Base-by-base conservation (phyloP, 2,888 invertebrate species). In the Hyposoter dolosus region DNA sequence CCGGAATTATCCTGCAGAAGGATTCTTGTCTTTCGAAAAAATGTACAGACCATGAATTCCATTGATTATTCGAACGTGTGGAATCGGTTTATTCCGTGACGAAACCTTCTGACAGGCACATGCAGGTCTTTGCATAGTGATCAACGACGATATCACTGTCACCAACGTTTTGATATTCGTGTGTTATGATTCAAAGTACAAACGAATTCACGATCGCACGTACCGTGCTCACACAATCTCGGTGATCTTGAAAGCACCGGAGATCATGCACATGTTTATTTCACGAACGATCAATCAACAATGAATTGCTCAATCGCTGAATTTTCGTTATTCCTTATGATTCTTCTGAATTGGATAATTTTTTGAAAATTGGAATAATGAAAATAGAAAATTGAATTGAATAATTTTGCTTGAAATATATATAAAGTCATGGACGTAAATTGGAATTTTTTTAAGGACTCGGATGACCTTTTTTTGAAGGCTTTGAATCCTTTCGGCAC, bases 111-210 rank as follows among this genome's bases (percentile, higher is more conserved):
- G n/a, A 50, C n/a, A 50, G 50, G 12, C n/a, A 6, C 50, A 50
- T 12, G 12, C n/a, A 6, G n/a, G 12, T 50, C n/a, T 50, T 19
- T 9, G 53, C 19, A 69, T 47, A 15, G 23, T 28, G 56, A 28
- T 32, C 45, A 65, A 76, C 32, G 71, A 77, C 66, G 82, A 82
- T 71, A 77, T 83, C 35, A 65, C 7, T 53, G 35, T 77, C 71
- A 77, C 77, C 77, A 53, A 65, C 77, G 65, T 56, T 65, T 56
- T 19, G 56, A 75, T 56, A 50, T 32, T 32, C 71, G 28, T 28
- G 28, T 28, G 32, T 32, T 53, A 53, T 53, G 19, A 53, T 53
- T 53, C 53, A 9, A 53, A 47, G 32, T 63, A 47, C 82, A 72
- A 72, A 65, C 35, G 72, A 77, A 77, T 65, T 60, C 23, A 17